Evolutionary conservation across 1,140 invertebrate genomes (phyloP), one percentile per base, ranked within the genome.

Genomic region (Venustaconcha ellipsiformis): DNA sequence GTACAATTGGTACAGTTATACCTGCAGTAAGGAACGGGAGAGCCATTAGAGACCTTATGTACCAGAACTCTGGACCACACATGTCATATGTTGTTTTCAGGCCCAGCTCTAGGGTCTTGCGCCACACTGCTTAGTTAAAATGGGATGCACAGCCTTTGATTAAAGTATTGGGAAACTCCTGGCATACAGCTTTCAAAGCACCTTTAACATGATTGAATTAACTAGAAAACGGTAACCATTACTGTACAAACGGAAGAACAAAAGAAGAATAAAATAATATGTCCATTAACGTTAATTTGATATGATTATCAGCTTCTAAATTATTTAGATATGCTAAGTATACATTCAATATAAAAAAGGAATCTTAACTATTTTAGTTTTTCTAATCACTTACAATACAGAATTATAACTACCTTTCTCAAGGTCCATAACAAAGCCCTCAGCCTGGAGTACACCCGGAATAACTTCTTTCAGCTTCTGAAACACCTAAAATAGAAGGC

Each of bases 121-220:
- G 8, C 59, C 18, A n/a, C 8, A 62, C 0, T 62, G 11, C 59
- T 23, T 62, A 11, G 23, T 23, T 23, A 18, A 15, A 69, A 55
- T 69, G 67, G 67, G 57, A 69, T 8, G 67, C 30, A 55, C 67
- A 69, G 8, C 65, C 65, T 30, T 67, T 67, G 2, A 67, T 18
- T 8, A 20, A 11, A 18, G 17, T 20, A 17, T 30, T 62, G 13
- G 37, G 67, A 69, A 69, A 69, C 17, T 20, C 65, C 30, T 66
- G n/a, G 18, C 26, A 4, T 26, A 66, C 65, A 17, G 65, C 65
- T 20, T 66, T 37, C 65, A 11, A 66, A 23, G 18, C 18, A 6
- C 23, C 18, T 62, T 4, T 62, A 62, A 62, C 12, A 62, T 62
- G 8, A 18, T 15, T n/a, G 6, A 62, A n/a, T n/a, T 62, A 12